Percentiles rank a stretch among this genome's conserved stretches.
phyloP scores from a whole-genome alignment of 2,113 vertebrate genomes.

The Chelonoidis abingdonii region DNA sequence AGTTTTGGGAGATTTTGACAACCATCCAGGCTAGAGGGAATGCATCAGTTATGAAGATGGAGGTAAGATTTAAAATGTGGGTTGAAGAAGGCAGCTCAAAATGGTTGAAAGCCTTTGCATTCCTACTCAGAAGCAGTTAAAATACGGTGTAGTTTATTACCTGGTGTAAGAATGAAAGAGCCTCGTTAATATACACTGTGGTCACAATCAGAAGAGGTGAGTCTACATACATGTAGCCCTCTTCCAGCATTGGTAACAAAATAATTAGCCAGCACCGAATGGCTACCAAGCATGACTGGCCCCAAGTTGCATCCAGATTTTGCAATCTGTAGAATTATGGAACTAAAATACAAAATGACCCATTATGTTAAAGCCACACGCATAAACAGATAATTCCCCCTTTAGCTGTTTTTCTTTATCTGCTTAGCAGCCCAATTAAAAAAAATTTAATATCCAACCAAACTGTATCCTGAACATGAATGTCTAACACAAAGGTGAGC shows the following conservation, averaged over 20 bases:
- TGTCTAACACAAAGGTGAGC: constrained; percentile 20
- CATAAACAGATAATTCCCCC: not conserved
- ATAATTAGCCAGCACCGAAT: not conserved
- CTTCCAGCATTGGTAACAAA: not conserved
- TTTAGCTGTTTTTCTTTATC: constrained; percentile 6
- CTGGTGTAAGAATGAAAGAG: not conserved
- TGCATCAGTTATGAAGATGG: not conserved
- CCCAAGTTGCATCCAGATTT: not conserved
- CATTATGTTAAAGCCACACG: constrained; percentile 32
- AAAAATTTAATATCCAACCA: constrained; percentile 1
- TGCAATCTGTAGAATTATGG: not conserved
- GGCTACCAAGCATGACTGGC: not conserved
- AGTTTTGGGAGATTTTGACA: constrained; percentile 41
- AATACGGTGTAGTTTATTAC: constrained; percentile 19
- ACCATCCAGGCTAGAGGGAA: constrained; percentile 32
- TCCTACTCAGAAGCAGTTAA: constrained; percentile 23
- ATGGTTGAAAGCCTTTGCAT: constrained; percentile 40
- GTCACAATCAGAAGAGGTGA: not conserved
- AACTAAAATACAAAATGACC: not conserved
- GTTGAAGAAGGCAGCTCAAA: not conserved
- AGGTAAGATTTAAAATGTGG: not conserved
- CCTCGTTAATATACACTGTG: not conserved
- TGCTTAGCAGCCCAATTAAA: constrained; percentile 8
- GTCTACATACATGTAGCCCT: not conserved
- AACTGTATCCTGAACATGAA: constrained; percentile 24